Conservation (phyloP, 2,113 vertebrate species). For the Thinocorus orbignyianus region DNA sequence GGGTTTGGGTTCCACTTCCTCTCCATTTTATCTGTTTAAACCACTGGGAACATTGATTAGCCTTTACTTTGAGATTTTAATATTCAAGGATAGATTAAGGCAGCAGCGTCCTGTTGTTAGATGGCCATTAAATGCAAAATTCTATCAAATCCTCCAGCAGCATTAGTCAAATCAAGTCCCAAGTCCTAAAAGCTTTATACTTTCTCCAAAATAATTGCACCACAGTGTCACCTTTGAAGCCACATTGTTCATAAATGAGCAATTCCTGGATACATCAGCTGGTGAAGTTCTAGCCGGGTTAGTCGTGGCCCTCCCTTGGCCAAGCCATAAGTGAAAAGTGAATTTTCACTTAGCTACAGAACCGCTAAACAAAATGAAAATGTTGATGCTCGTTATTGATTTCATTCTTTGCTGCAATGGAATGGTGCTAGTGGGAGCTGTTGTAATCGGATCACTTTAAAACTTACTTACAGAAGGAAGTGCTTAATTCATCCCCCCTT, state of each 20-base stretch:
- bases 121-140: neutral
- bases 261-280: neutral
- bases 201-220: neutral
- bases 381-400: slow-evolving; percentile 20
- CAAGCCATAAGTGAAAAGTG: neutral
- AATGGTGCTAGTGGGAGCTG: slow-evolving; percentile 34
- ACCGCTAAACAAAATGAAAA: slow-evolving; percentile 6
- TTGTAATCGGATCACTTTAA: slow-evolving; percentile 27
- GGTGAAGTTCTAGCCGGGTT: neutral
- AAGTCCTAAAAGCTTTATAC: neutral
- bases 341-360: neutral
- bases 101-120: neutral
- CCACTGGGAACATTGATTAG: neutral
- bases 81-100: neutral
- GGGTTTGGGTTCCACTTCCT: neutral
- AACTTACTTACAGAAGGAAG: neutral
- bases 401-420: neutral
- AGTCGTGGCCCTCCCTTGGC: neutral
- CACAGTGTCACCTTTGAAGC: neutral
- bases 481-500: neutral
- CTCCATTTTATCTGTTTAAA: neutral
- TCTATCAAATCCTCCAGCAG: neutral
- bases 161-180: neutral
- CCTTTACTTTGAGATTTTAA: neutral
- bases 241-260: neutral